phyloP scores from a whole-genome alignment of 1,140 invertebrate genomes.

The Conopomorpha cramerella region DNA sequence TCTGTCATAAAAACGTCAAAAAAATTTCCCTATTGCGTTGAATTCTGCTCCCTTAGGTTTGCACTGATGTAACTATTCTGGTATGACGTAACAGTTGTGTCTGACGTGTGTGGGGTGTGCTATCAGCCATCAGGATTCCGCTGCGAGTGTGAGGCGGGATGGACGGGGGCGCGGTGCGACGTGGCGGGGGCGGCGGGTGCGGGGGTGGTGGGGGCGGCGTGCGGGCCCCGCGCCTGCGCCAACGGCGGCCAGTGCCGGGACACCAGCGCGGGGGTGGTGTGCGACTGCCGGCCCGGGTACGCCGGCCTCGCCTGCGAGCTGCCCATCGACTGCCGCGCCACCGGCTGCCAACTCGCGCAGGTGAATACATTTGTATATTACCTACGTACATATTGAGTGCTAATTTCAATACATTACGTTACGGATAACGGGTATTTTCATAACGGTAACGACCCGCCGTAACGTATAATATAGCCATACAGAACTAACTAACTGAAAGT shows the following conservation, averaged over 20 bases:
- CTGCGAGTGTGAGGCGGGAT: conserved; percentile 76
- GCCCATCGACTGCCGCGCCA: conserved; percentile 67
- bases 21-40: too few relatives aligned
- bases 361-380: too few relatives aligned
- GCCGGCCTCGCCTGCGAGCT: conserved; percentile 78
- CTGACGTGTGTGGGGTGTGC: not conserved
- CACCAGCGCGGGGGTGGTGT: conserved; percentile 65
- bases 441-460: too few relatives aligned
- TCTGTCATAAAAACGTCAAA: too few relatives aligned
- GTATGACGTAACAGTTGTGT: too few relatives aligned
- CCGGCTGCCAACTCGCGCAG: conserved; percentile 49
- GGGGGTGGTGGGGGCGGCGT: conserved; percentile 9
- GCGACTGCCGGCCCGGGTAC: conserved; percentile 74
- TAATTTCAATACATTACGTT: too few relatives aligned
- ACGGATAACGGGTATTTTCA: too few relatives aligned
- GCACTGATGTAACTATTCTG: too few relatives aligned
- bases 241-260: conserved; percentile 76
- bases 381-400: too few relatives aligned
- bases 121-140: conserved; percentile 66
- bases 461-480: too few relatives aligned
- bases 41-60: too few relatives aligned
- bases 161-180: conserved; percentile 67
- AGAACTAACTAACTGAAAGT: too few relatives aligned
- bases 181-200: conserved; percentile 14
- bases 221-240: conserved; percentile 75